Evolutionary conservation across 1,140 invertebrate species (phyloP).

Genomic region (Lepidostoma basale): DNA sequence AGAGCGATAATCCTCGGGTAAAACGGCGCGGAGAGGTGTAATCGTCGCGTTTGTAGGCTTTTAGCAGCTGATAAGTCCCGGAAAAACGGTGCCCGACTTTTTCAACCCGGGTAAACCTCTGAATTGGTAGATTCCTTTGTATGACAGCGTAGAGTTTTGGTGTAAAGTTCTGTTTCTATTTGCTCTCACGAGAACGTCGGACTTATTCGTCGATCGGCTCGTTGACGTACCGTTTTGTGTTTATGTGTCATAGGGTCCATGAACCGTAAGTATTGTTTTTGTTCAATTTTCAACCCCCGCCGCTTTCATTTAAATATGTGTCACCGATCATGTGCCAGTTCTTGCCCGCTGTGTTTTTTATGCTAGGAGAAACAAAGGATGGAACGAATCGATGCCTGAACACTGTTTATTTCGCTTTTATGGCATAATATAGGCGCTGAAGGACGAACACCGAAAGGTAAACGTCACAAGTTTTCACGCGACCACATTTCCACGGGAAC

Average conservation of each 20-base stretch:
- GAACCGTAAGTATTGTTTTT: conserved; percentile 25
- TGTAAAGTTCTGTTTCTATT: conserved; percentile 23
- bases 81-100: conserved; percentile 9
- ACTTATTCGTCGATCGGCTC: background rate
- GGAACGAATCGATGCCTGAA: background rate
- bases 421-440: background rate
- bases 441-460: background rate
- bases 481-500: background rate
- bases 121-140: conserved; percentile 12
- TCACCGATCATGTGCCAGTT: background rate
- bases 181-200: conserved; percentile 11
- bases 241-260: conserved; percentile 19
- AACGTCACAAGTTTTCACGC: conserved; percentile 10
- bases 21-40: too few species aligned
- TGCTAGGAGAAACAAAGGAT: background rate
- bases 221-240: conserved; percentile 14
- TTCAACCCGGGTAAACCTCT: background rate
- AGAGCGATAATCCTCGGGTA: too few species aligned
- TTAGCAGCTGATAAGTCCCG: conserved; percentile 13
- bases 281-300: background rate
- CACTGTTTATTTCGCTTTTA: conserved; percentile 1
- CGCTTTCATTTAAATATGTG: background rate
- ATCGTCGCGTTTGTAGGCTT: background rate
- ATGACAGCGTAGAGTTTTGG: conserved; percentile 19
- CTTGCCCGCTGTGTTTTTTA: background rate